A percentile compares a stretch with the other conserved stretches of the same genome.
phyloP scores from a whole-genome alignment of 2,888 invertebrate species.

The Pollenia angustigena region DNA sequence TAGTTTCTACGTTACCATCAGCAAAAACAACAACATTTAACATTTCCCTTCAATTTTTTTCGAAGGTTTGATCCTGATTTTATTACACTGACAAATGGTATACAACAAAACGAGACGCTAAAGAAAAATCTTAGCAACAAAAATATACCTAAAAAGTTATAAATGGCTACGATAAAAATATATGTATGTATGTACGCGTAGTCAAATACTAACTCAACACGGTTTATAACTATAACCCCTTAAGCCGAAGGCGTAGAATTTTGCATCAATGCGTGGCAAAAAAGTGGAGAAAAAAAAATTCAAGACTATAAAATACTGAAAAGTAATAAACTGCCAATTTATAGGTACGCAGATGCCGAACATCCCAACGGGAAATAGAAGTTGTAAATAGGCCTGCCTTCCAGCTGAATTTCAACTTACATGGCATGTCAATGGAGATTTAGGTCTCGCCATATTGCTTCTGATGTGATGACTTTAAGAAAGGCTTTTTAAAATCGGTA shows the following conservation, averaged over 20 bases:
- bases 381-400: too few species aligned
- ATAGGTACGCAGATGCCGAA: constrained; percentile 55
- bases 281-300: neutral
- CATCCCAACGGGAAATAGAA: neutral
- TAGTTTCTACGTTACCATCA: constrained; percentile 29
- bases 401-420: too few species aligned
- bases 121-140: constrained; percentile 13
- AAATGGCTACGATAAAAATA: constrained; percentile 55
- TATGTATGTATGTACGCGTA: neutral
- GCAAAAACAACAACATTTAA: constrained; percentile 36
- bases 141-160: constrained; percentile 34
- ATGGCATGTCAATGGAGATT: too few species aligned
- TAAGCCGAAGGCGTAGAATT: constrained; percentile 65
- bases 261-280: constrained; percentile 59
- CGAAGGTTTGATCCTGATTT: constrained; percentile 72
- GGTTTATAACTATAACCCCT: constrained; percentile 58
- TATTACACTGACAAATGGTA: constrained; percentile 75
- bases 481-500: too few species aligned
- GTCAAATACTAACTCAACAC: constrained; percentile 38
- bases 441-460: too few species aligned
- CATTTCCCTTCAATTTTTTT: constrained; percentile 45
- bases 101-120: constrained; percentile 50
- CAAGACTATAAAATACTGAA: constrained; percentile 5
- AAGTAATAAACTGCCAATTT: constrained; percentile 67
- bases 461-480: too few species aligned